phyloP scores from a whole-genome alignment of 2,888 invertebrate genomes.

The Synergus umbraculus region DNA sequence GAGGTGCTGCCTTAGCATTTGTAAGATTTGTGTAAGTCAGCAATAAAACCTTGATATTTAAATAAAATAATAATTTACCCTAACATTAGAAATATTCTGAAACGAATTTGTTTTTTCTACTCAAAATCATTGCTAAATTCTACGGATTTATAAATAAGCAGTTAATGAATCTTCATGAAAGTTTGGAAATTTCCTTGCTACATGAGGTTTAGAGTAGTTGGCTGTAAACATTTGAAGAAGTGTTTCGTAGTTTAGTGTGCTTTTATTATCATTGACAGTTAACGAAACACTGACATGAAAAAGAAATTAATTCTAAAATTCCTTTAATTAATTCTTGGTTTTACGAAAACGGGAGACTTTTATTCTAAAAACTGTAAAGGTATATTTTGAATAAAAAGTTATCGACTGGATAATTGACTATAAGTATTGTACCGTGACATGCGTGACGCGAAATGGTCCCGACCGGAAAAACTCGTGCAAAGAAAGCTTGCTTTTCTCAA shows the following conservation, averaged over 20 bases:
- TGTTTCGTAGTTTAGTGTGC: background rate
- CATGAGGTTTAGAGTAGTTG: background rate
- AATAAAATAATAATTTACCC: background rate
- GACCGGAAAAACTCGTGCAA: slow-evolving; percentile 58
- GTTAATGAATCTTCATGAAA: background rate
- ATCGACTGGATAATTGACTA: slow-evolving; percentile 64
- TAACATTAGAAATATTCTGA: background rate
- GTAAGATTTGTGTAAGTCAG: background rate
- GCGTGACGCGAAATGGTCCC: slow-evolving; percentile 68
- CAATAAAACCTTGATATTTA: background rate
- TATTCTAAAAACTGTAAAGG: background rate
- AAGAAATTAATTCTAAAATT: background rate
- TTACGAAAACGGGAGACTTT: background rate
- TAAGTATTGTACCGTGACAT: slow-evolving; percentile 67
- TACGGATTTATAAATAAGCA: background rate
- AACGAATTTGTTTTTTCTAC: background rate
- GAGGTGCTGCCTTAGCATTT: background rate
- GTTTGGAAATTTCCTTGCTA: too few species aligned
- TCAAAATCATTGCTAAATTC: background rate
- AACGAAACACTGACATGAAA: background rate
- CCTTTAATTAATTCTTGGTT: background rate
- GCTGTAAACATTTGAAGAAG: background rate
- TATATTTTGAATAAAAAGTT: slow-evolving; percentile 8
- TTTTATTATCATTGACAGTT: background rate
- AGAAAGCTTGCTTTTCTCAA: slow-evolving; percentile 45